A percentile compares a stretch with the other conserved stretches of the same genome.
These are phyloP conservation scores for Amiota communis DNA, from an alignment of 2,888 invertebrate species.

Conservation along the genomic window DNA sequence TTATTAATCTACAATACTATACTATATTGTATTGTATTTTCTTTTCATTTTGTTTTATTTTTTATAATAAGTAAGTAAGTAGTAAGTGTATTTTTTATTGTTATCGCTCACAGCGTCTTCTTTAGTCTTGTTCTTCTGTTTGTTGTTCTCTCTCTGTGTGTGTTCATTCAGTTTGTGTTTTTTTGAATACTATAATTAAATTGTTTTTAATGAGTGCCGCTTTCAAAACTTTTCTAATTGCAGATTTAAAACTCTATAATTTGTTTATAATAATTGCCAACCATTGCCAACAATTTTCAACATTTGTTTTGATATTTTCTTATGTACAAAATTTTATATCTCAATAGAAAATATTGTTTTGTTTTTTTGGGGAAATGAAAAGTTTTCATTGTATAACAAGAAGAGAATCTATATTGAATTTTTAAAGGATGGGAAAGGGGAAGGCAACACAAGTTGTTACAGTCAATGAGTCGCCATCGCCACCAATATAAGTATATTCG, in stretches of 20 bases:
- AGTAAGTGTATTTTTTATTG: not conserved
- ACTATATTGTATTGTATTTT: not conserved
- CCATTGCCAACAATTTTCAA: not conserved
- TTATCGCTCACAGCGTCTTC: not conserved
- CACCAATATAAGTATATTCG: too few relatives aligned
- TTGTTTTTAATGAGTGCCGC: conserved; percentile 17
- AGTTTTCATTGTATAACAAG: too few relatives aligned
- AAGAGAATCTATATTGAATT: too few relatives aligned
- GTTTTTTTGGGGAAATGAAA: not conserved
- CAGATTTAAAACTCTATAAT: conserved; percentile 11
- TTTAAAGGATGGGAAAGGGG: too few relatives aligned
- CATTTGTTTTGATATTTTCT: conserved; percentile 8
- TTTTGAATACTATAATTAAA: conserved; percentile 18
- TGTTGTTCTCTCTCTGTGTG: not conserved
- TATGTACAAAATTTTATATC: not conserved
- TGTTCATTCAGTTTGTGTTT: not conserved
- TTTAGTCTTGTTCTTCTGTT: too few relatives aligned
- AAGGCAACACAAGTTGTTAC: too few relatives aligned
- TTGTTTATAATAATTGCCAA: conserved; percentile 21
- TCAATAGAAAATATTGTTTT: not conserved
- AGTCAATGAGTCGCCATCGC: too few relatives aligned
- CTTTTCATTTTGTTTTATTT: not conserved
- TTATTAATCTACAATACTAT: not conserved
- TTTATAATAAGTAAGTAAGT: too few relatives aligned
- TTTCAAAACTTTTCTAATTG: conserved; percentile 22